Conservation (phyloP, 2,113 vertebrate genomes). For the Zapus hudsonius region DNA sequence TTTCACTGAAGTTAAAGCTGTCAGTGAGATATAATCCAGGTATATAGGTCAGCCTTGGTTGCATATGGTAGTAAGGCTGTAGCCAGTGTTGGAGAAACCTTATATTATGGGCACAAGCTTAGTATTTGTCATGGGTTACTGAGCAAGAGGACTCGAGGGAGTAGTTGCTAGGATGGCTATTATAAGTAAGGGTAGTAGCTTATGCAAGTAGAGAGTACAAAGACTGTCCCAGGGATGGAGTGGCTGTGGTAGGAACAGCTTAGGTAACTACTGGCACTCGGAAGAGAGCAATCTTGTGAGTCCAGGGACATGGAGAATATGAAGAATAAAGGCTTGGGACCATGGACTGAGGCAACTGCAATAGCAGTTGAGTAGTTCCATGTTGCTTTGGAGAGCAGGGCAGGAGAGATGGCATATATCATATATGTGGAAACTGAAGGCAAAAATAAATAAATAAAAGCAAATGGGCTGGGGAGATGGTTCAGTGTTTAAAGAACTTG, state of each 20-base stretch:
- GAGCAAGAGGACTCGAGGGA: neutral
- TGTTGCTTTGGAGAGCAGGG: neutral
- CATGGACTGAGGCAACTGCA: neutral
- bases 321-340: neutral
- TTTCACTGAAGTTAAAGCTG: neutral
- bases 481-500: too few relatives aligned
- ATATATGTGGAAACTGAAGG: neutral
- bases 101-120: neutral
- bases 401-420: neutral
- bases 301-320: neutral
- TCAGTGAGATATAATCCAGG: neutral
- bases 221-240: neutral
- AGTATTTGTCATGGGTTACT: neutral
- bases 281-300: neutral
- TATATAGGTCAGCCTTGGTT: neutral
- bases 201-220: neutral
- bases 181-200: neutral
- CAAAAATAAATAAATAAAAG: neutral
- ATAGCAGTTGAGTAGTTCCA: neutral
- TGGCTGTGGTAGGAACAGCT: neutral
- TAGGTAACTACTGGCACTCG: neutral
- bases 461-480: too few relatives aligned
- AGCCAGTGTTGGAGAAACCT: neutral
- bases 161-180: neutral
- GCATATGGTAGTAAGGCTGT: neutral